Evolutionary conservation across 30 jellyfish, hydroid and myxozoan species (phyloP), one percentile per base, ranked within the genome.

Genomic region (Chironex yamaguchii): DNA sequence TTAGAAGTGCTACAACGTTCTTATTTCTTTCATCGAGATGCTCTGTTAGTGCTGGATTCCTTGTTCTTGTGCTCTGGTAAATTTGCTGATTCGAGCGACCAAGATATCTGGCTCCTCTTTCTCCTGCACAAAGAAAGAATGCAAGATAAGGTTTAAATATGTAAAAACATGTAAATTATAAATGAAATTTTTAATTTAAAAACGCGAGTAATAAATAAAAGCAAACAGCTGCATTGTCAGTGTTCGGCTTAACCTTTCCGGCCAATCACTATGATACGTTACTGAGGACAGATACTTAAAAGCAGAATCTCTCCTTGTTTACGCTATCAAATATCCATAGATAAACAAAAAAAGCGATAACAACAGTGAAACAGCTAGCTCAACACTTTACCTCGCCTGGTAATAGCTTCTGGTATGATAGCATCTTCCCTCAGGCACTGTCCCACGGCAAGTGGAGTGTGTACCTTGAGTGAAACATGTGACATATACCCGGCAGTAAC

Each of bases 371-470:
- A 34, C n/a, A 35, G 22, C 11, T n/a, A 34, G 28, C 6, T 17
- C 21, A 33, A 1, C 49, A 14, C 0, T 34, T 21, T 42, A 92
- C 98, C 98, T 92, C 91, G 49, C 42, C 76, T 86, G 35, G 79
- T 71, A 30, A 92, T 94, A 35, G 93, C 36, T 70, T 62, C 42
- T 2, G 98, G 98, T 92, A 92, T 69, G 52, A 92, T 48, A 25
- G 97, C 79, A 1, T 80, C 62, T n/a, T 71, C 71, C 49, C 97
- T 73, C 36, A 80, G 30, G 25, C 62, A 53, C 54, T 92, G 98
- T 21, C 98, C 98, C 27, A 79, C 81, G 2, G 97, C 97, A 65
- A 78, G 72, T 9, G 98, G 98, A n/a, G 98, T 92, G 70, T 69
- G 89, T 22, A 92, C 84, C 31, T 79, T 29, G 22, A 92, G 30